phyloP scores from a whole-genome alignment of 2,888 invertebrate species.

The Lumbricus terrestris region DNA sequence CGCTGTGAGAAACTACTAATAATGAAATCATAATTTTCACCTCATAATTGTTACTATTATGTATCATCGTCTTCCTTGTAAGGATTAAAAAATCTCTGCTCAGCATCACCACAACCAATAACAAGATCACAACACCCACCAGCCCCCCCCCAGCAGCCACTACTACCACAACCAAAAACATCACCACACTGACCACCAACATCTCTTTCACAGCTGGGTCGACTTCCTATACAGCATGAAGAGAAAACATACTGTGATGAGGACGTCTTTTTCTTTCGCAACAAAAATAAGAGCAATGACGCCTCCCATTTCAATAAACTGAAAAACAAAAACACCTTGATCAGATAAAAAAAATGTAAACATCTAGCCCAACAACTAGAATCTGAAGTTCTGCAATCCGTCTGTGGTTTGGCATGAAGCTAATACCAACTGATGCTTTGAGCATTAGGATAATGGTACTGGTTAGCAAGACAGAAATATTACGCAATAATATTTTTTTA shows the following conservation, averaged over 20 bases:
- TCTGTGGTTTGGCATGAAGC: no score
- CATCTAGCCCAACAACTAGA: no score
- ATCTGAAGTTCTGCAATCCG: not conserved
- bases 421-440: no score
- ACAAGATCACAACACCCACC: not conserved
- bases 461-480: no score
- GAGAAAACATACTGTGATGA: not conserved
- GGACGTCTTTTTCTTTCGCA: conserved; percentile 5
- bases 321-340: not conserved
- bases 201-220: not conserved
- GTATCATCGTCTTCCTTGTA: not conserved
- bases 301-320: conserved; percentile 11
- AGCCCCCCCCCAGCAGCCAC: not conserved
- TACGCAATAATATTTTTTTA: no score
- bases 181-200: not conserved
- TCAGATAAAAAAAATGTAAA: not conserved
- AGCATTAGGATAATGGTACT: no score
- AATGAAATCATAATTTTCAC: not conserved
- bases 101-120: not conserved
- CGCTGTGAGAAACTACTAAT: no score
- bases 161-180: not conserved
- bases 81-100: not conserved
- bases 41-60: not conserved
- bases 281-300: conserved; percentile 14
- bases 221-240: not conserved